A percentile compares a stretch with the other conserved stretches of the same genome.
Conservation (phyloP, 2,113 vertebrate species). For the Muntiacus reevesi region DNA sequence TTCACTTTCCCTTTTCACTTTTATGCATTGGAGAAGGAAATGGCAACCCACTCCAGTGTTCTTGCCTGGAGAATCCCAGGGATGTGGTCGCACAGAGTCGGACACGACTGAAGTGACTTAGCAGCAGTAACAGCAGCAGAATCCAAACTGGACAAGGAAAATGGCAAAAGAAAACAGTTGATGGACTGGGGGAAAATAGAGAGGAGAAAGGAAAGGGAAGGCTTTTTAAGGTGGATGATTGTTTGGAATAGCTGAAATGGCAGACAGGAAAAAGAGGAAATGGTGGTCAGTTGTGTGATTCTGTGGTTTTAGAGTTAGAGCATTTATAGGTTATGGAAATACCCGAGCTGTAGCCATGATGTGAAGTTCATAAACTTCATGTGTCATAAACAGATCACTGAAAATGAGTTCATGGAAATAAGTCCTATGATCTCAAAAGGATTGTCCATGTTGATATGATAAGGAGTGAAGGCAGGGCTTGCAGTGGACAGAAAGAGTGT, state of each 20-base stretch:
- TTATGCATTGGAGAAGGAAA: no score
- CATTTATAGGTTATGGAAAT: background rate
- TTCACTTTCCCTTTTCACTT: no score
- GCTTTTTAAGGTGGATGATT: background rate
- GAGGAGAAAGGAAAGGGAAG: background rate
- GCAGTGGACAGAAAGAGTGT: background rate
- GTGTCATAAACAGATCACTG: background rate
- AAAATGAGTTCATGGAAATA: background rate
- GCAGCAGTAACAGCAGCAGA: no score
- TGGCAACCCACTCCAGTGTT: no score
- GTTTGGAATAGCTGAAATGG: background rate
- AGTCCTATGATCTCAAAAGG: background rate
- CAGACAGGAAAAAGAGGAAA: background rate
- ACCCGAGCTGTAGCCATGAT: background rate
- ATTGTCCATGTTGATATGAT: background rate
- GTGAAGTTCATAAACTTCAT: background rate
- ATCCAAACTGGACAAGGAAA: background rate
- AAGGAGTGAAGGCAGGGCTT: background rate
- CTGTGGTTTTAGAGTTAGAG: background rate
- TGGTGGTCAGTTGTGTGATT: background rate
- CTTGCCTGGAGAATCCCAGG: no score
- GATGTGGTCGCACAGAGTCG: no score
- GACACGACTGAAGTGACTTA: no score
- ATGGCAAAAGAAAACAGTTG: background rate
- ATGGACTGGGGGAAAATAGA: background rate